Percentiles rank a stretch among this genome's conserved stretches.
phyloP scores from a whole-genome alignment of 2,888 invertebrate species.

The Agriopis marginaria region DNA sequence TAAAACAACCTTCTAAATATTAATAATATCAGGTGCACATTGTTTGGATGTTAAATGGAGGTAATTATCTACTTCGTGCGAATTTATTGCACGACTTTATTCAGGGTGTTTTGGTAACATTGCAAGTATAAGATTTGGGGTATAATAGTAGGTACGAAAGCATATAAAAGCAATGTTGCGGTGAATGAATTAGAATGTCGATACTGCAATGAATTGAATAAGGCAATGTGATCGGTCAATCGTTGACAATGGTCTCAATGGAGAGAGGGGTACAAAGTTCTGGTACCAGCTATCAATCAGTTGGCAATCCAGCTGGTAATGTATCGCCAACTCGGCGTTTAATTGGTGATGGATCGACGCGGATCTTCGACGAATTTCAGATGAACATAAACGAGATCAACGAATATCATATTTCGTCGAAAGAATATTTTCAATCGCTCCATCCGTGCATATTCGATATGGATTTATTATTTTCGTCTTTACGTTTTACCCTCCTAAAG shows the following conservation, averaged over 20 bases:
- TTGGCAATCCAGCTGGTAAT: slow-evolving; percentile 77
- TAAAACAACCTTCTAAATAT: slow-evolving; percentile 67
- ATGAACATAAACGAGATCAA: slow-evolving; percentile 48
- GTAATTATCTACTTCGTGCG: slow-evolving; percentile 64
- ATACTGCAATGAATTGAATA: slow-evolving; percentile 58
- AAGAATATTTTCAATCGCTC: slow-evolving; percentile 70
- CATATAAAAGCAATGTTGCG: slow-evolving; percentile 42
- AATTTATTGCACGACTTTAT: slow-evolving; percentile 65
- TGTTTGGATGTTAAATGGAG: slow-evolving; percentile 69
- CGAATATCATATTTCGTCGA: slow-evolving; percentile 63
- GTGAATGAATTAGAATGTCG: slow-evolving; percentile 53
- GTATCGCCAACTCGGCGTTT: slow-evolving; percentile 79
- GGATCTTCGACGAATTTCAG: slow-evolving; percentile 67
- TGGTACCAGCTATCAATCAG: slow-evolving; percentile 79
- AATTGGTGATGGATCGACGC: slow-evolving; percentile 82
- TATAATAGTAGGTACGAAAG: background rate
- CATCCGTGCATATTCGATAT: slow-evolving; percentile 80
- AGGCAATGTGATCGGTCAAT: slow-evolving; percentile 68
- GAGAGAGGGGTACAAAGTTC: slow-evolving; percentile 63
- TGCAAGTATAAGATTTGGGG: background rate
- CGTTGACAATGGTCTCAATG: slow-evolving; percentile 67
- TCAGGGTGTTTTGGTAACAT: slow-evolving; percentile 41
- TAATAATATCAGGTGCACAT: slow-evolving; percentile 72
- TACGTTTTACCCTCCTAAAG: slow-evolving; percentile 78
- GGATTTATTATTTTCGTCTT: slow-evolving; percentile 85